Conservation (phyloP, 2,113 vertebrate species). For the Chaenocephalus aceratus region DNA sequence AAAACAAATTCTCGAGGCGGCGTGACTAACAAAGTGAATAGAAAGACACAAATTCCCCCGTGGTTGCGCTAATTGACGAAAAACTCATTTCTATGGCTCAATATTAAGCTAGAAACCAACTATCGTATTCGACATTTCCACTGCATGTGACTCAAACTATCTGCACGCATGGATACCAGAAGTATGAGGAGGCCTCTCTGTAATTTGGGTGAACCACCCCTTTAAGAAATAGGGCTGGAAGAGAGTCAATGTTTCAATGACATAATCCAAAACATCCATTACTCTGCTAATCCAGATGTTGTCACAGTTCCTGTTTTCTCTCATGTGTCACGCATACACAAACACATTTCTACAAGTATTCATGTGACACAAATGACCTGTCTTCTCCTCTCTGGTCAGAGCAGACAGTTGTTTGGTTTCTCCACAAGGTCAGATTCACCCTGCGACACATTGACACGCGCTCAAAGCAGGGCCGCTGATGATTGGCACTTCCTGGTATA, state of each 20-base stretch:
- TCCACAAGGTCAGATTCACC: slow-evolving; percentile 40
- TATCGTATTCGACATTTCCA: too few species aligned
- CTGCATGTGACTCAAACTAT: not conserved
- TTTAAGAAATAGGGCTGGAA: slow-evolving; percentile 19
- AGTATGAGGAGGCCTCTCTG: not conserved
- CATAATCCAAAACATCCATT: slow-evolving; percentile 59
- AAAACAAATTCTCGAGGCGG: not conserved
- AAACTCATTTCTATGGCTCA: too few species aligned
- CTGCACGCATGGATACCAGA: not conserved
- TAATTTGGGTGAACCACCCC: slow-evolving; percentile 37
- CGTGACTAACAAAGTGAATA: not conserved
- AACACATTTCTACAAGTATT: slow-evolving; percentile 46
- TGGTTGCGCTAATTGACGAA: not conserved
- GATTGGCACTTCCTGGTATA: slow-evolving; percentile 46
- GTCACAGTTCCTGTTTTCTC: slow-evolving; percentile 54
- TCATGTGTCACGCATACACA: slow-evolving; percentile 18
- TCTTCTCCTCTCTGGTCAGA: slow-evolving; percentile 34
- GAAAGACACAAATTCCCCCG: not conserved
- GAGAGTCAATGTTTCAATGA: slow-evolving; percentile 25
- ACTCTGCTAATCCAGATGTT: slow-evolving; percentile 64
- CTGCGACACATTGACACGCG: slow-evolving; percentile 52
- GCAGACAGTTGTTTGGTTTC: slow-evolving; percentile 10
- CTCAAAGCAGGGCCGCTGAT: slow-evolving; percentile 44
- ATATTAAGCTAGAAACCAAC: too few species aligned
- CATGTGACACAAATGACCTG: slow-evolving; percentile 50